Evolutionary conservation across 2,888 invertebrate species (phyloP), one percentile per base, ranked within the genome.

Genomic region (Opisthograptis luteolata): DNA sequence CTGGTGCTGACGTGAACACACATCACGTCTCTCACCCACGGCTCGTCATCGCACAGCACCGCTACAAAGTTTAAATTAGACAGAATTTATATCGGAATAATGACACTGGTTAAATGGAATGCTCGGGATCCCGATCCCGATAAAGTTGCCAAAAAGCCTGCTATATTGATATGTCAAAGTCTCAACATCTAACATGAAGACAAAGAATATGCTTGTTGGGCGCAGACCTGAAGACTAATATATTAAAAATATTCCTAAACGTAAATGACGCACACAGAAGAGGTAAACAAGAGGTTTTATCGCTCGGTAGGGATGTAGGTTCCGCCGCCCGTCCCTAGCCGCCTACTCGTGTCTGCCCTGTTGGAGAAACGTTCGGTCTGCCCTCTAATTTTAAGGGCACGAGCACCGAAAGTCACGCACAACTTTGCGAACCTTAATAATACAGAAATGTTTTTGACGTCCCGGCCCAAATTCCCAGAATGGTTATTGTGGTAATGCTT

Each of bases 241-340:
- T 30, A 14, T 22, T 35, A 49, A 47, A 50, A 50, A 52, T 45
- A 36, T 22, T 46, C 31, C 22, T 45, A 45, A 48, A 39, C 50
- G 39, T 22, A 44, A 48, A 58, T 72, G 70, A 70, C 72, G 66
- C 72, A 71, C 60, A 56, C 58, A 35, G 52, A 50, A 50, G 60
- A 66, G 64, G 68, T 71, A 75, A 76, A 75, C 64, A 69, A 68
- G 66, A 61, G 57, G 58, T 68, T 73, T 73, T 73, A 75, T 62
- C 68, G 61, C 51, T 30, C 60, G 58, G 25, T 57, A 49, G 56
- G 66, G 62, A 65, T 63, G 62, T 66, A 61, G n/a, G 58, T 61
- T 55, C 56, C 44, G 49, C 43, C 44, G 49, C 41, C 42, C 36
- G 30, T 45, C 55, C 45, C 52, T 55, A 57, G 41, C 52, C 55